Evolutionary conservation across 2,888 invertebrate species (phyloP).

Genomic region (Caenorhabditis sulstoni): DNA sequence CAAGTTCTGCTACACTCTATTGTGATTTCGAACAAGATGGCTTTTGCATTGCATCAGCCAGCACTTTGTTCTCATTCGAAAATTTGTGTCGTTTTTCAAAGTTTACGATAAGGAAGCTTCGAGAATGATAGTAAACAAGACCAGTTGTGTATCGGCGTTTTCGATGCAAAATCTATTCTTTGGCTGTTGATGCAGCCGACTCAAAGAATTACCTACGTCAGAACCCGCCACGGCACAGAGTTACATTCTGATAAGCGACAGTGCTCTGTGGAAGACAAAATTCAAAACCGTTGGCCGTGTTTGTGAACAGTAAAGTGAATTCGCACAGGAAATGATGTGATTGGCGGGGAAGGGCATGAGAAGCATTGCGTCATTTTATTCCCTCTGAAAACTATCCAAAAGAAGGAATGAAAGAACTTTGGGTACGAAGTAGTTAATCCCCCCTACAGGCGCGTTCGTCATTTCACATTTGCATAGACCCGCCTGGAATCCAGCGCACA

Average conservation of each 20-base stretch:
- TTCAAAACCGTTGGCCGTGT: not conserved
- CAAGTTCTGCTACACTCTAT: not conserved
- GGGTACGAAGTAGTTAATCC: conserved; percentile 29
- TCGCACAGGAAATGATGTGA: conserved; percentile 1
- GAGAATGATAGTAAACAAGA: conserved; percentile 19
- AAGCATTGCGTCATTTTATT: not conserved
- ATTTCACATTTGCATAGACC: conserved; percentile 37
- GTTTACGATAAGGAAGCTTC: conserved; percentile 19
- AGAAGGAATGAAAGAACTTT: not conserved
- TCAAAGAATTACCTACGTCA: conserved; percentile 28
- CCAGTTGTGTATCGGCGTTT: conserved; percentile 19
- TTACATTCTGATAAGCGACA: conserved; percentile 30
- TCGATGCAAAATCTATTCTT: conserved; percentile 31
- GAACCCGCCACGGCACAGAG: not conserved
- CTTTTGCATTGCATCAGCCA: conserved; percentile 37
- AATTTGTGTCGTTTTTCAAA: not conserved
- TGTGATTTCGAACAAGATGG: conserved; percentile 18
- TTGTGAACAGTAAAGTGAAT: not conserved
- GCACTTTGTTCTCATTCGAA: not conserved
- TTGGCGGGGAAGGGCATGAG: not conserved
- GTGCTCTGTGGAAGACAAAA: conserved; percentile 15
- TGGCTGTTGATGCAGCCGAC: conserved; percentile 9
- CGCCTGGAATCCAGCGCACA: not conserved
- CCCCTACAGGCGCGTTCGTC: conserved; percentile 24
- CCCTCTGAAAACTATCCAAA: not conserved